Evolutionary conservation across 2,113 vertebrate genomes (phyloP), one percentile per base, ranked within the genome.

Genomic region (Micronycteris hirsuta): DNA sequence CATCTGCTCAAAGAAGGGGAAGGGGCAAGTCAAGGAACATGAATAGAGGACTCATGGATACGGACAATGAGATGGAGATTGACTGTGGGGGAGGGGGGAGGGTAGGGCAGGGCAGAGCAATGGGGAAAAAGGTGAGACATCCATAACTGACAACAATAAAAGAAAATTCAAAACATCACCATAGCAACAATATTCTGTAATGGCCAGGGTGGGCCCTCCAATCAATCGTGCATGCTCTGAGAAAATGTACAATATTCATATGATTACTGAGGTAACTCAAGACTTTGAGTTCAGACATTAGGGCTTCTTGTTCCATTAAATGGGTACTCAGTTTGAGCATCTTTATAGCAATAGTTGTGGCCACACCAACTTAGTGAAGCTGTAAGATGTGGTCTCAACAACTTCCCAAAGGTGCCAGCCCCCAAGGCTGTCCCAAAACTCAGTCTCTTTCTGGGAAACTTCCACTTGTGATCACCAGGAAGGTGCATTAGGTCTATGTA

Each of bases 281-380:
- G 96, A 99, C 99, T 98, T 99, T 99, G 85, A 99, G 99, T 96
- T 99, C 99, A 10, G 99, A 99, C 99, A 99, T 99, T 95, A 99
- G 98, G 8, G 99, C 99, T 97, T 99, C 99, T 91, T 99, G 99
- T 97, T 99, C 99, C 0, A 99, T 99, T 94, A 99, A 97, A 96
- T 99, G 99, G 97, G 99, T 99, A 65, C 99, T 99, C 36, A 99
- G 99, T 98, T 99, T 99, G 43, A 99, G 98, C 99, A 99, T 99
- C 98, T 99, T 99, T 80, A 99, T 99, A 11, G 99, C 99, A 33
- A 99, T 99, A 0, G 99, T 99, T 98, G 99, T 99, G 82, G 99
- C 99, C 0, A 99, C 99, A 93, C 99, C 2, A 99, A 99, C 96
- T 99, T 99, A 95, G 99, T 99, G 7, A 99, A 98, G 99, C 99